Evolutionary conservation across 2,888 invertebrate genomes (phyloP).

Genomic region (Melinaea menophilus): DNA sequence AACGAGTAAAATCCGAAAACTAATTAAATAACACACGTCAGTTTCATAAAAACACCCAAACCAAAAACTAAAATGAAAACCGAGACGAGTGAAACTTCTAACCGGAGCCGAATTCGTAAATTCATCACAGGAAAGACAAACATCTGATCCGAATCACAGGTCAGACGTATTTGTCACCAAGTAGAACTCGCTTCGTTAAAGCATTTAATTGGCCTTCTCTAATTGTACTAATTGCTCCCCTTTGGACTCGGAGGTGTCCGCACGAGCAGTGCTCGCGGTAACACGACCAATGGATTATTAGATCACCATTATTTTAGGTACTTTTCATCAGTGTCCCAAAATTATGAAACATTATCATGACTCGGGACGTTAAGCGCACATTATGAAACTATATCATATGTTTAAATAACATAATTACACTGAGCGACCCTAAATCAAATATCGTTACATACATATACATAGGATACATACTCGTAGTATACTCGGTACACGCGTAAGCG

Average conservation of each 20-base stretch:
- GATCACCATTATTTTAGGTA: background rate
- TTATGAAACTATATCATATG: background rate
- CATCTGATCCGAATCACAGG: constrained; percentile 57
- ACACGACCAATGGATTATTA: background rate
- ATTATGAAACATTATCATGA: too few relatives aligned
- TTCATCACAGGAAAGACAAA: constrained; percentile 44
- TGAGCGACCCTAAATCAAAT: constrained; percentile 1
- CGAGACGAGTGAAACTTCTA: constrained; percentile 9
- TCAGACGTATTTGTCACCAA: constrained; percentile 64
- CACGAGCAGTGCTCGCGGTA: constrained; percentile 8
- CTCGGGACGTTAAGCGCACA: too few relatives aligned
- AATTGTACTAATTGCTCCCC: constrained; percentile 70
- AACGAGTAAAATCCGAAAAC: too few relatives aligned
- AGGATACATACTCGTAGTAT: background rate
- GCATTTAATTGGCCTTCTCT: constrained; percentile 70
- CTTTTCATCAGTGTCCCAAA: background rate
- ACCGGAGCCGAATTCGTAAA: constrained; percentile 19
- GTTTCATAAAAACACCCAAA: background rate
- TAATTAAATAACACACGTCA: background rate
- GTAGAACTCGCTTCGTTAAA: constrained; percentile 71
- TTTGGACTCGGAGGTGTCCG: constrained; percentile 68
- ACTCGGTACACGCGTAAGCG: background rate
- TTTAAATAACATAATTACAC: constrained; percentile 1
- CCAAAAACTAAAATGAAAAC: constrained; percentile 4
- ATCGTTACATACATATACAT: background rate